phyloP scores from a whole-genome alignment of 2,113 vertebrate genomes.

The Lasiurus borealis region DNA sequence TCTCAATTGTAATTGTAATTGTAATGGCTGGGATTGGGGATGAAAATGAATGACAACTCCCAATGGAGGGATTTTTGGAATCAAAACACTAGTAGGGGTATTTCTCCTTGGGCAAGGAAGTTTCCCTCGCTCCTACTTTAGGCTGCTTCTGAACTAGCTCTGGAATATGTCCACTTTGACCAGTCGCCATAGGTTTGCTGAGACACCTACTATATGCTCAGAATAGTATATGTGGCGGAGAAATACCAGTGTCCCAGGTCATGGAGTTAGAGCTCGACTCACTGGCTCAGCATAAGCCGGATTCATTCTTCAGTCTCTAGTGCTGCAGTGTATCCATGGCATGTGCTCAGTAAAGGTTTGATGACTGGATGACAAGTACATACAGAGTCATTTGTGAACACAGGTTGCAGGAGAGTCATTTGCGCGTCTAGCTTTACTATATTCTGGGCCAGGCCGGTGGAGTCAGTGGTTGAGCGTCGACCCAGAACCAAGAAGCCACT shows the following conservation, averaged over 20 bases:
- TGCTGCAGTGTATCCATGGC: background rate
- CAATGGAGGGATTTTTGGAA: background rate
- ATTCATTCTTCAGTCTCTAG: background rate
- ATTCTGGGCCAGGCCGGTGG: too few species aligned
- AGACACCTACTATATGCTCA: background rate
- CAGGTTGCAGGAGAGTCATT: background rate
- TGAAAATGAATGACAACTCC: background rate
- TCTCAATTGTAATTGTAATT: background rate
- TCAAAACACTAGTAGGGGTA: background rate
- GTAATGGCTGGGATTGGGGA: background rate
- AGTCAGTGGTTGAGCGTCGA: too few species aligned
- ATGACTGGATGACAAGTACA: background rate
- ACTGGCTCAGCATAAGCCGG: background rate
- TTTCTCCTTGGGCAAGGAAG: background rate
- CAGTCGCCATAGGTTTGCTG: background rate
- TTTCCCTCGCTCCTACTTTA: background rate
- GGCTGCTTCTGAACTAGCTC: background rate
- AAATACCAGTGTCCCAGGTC: background rate
- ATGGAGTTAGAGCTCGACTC: background rate
- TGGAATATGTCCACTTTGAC: background rate
- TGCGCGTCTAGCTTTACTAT: background rate
- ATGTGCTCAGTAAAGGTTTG: background rate
- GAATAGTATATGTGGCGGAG: background rate
- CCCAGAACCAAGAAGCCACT: too few species aligned
- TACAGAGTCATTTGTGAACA: background rate